These are phyloP conservation scores for Calidris pugnax DNA, from an alignment of 2,113 vertebrate species.

Conservation along the genomic window DNA sequence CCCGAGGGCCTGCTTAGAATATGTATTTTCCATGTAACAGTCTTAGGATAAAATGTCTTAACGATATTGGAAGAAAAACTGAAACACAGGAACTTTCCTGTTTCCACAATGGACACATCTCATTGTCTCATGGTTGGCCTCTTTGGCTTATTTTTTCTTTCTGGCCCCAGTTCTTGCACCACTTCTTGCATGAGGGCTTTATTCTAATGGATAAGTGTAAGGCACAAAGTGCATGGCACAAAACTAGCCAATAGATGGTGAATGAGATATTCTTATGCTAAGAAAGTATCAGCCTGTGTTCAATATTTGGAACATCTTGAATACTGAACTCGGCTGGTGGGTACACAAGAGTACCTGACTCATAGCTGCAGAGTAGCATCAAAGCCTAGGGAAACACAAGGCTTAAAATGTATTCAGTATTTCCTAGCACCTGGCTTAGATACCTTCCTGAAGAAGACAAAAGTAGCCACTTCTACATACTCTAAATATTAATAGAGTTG, in stretches of 20 bases:
- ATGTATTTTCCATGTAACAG: slow-evolving; percentile 17
- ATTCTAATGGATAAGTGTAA: not conserved
- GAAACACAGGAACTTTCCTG: not conserved
- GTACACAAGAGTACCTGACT: not conserved
- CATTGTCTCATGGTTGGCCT: not conserved
- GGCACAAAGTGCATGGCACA: not conserved
- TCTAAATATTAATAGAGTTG: not conserved
- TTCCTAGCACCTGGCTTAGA: not conserved
- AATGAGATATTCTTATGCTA: not conserved
- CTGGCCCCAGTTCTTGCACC: not conserved
- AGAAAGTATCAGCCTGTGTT: not conserved
- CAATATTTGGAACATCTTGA: not conserved
- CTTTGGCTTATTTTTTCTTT: not conserved
- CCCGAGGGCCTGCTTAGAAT: not conserved
- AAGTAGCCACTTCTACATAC: not conserved
- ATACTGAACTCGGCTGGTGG: not conserved
- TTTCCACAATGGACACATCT: not conserved
- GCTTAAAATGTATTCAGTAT: not conserved
- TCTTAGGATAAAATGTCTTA: not conserved
- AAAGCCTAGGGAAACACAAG: not conserved
- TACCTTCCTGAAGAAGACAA: not conserved
- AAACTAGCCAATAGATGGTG: not conserved
- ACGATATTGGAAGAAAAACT: not conserved
- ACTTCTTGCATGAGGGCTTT: not conserved
- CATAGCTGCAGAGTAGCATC: not conserved